Evolutionary conservation across 1,140 invertebrate species (phyloP).

Genomic region (Drosophila quadrilineata): DNA sequence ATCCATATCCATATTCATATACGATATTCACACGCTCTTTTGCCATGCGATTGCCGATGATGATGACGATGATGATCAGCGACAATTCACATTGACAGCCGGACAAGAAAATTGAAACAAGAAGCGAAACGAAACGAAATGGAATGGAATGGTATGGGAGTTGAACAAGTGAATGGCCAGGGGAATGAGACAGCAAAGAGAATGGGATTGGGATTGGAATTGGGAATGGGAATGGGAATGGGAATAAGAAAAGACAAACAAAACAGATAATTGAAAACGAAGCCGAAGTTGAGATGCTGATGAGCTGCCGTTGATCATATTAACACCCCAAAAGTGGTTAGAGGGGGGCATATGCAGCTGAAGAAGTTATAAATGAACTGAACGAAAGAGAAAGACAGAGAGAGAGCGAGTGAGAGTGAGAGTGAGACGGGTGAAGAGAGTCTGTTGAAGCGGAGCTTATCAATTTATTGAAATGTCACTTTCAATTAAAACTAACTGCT

Average conservation of each 20-base stretch:
- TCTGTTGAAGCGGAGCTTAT: slow-evolving; percentile 35
- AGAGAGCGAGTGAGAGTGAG: slow-evolving; percentile 6
- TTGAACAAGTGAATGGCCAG: background rate
- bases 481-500: slow-evolving; percentile 77
- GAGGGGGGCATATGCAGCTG: slow-evolving; percentile 8
- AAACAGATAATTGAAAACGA: slow-evolving; percentile 48
- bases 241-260: background rate
- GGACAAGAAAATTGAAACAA: slow-evolving; percentile 22
- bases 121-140: slow-evolving; percentile 1
- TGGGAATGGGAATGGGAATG: slow-evolving; percentile 1
- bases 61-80: too few species aligned
- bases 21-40: slow-evolving; percentile 78
- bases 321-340: slow-evolving; percentile 54
- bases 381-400: slow-evolving; percentile 20
- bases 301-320: slow-evolving; percentile 75
- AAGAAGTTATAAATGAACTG: slow-evolving; percentile 1
- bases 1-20: slow-evolving; percentile 42
- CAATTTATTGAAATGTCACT: slow-evolving; percentile 80
- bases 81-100: slow-evolving; percentile 35
- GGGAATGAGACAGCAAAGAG: background rate
- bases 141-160: background rate
- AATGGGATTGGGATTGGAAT: background rate
- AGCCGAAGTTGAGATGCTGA: slow-evolving; percentile 62
- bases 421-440: slow-evolving; percentile 26
- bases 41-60: slow-evolving; percentile 63